A percentile compares a stretch with the other conserved stretches of the same genome.
phyloP scores from a whole-genome alignment of 2,888 invertebrate species.

The Eucera pruinosa region DNA sequence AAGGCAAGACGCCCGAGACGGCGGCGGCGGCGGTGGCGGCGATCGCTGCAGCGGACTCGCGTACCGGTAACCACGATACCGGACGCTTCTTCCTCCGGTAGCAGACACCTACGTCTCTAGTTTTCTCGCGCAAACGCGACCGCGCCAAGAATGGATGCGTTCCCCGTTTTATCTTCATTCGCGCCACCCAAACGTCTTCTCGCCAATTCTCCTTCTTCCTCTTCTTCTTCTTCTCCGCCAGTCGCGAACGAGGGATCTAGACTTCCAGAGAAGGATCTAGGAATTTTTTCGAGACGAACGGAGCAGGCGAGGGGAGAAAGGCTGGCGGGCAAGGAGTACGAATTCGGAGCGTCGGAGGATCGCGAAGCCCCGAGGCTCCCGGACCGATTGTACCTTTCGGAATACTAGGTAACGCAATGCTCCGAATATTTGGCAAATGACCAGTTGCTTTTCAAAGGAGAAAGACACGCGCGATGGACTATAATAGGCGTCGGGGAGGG shows the following conservation, averaged over 20 bases:
- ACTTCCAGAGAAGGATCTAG: conserved; percentile 8
- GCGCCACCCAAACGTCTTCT: neutral
- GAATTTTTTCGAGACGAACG: conserved; percentile 7
- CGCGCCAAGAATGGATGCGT: neutral
- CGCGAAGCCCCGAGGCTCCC: conserved; percentile 18
- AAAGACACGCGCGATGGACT: conserved; percentile 48
- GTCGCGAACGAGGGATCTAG: no score
- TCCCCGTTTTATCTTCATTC: conserved; percentile 22
- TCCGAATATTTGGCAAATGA: conserved; percentile 82
- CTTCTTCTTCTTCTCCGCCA: neutral
- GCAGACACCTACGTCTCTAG: conserved; percentile 59
- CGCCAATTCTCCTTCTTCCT: no score
- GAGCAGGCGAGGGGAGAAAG: neutral
- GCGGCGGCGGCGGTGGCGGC: conserved; percentile 29
- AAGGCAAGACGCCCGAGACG: conserved; percentile 57
- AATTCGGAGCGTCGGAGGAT: conserved; percentile 33
- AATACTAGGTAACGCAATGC: conserved; percentile 75
- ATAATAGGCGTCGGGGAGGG: conserved; percentile 49
- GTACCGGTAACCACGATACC: conserved; percentile 62
- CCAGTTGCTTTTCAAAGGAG: conserved; percentile 61
- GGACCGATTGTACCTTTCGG: conserved; percentile 50
- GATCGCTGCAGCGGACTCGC: conserved; percentile 13
- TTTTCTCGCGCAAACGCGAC: conserved; percentile 7
- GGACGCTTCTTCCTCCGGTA: conserved; percentile 31
- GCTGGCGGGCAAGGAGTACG: neutral